Evolutionary conservation across 2,797 vertebrate genomes (phyloP), one percentile per base, ranked within the genome.

Genomic region (Micromesistius poutassou): DNA sequence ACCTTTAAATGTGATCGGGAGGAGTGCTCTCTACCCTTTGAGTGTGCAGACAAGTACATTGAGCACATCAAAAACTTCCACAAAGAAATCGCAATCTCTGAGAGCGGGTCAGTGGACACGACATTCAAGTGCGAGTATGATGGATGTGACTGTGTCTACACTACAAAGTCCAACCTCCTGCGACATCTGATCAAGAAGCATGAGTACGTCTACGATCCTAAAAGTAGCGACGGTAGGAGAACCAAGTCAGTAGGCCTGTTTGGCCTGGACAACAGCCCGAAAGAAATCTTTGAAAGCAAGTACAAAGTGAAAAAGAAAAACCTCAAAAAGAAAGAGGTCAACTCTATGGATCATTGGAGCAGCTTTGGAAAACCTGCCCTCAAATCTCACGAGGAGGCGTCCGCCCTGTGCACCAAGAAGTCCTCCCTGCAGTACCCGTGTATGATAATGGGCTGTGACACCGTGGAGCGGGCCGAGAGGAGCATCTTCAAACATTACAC

Each of bases 181-280:
- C 95, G 98, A 36, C 98, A 99, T 87, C 95, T 98, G 83, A 97
- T 98, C 91, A 98, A 97, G 91, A 99, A 99, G 86, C 98, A 99
- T 72, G 93, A 97, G 38, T 96, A 98, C 72, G 94, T 95, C 82
- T 97, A 94, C 84, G 92, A 94, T 82, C 90, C 93, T 1, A 93
- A 89, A 90, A 79, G 85, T 30, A 93, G 82, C 66, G 93, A 91
- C 1, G 86, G 89, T 8, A 86, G 91, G 72, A 83, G 88, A 79
- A 90, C 86, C 74, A 92, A 91, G 76, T 84, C 92, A 10, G 86
- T 87, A 10, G 87, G 88, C 25, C 84, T 93, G 5, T 93, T 95
- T 16, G 94, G 95, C 71, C 80, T 72, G 0, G 86, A 91, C 40
- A 93, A 73, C 74, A 95, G 91, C 0, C 96, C 94, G 74, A 98